A percentile compares a stretch with the other conserved stretches of the same genome.
These are phyloP conservation scores for Coenobita brevimanus DNA, from an alignment of 1,140 invertebrate species.

Conservation along the genomic window DNA sequence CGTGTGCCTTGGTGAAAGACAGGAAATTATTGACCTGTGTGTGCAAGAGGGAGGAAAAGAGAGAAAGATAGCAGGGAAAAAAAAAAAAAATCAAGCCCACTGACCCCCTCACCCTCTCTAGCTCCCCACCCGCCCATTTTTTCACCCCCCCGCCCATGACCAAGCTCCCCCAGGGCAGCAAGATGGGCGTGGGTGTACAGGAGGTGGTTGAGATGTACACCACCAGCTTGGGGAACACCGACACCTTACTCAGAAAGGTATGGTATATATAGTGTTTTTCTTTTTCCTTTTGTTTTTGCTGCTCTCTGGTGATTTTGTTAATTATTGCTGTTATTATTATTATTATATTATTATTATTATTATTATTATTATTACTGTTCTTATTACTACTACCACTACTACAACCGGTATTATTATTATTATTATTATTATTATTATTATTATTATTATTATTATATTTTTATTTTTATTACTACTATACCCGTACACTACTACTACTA, in stretches of 20 bases:
- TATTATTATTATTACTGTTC: neutral
- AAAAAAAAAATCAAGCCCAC: too few relatives aligned
- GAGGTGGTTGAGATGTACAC: slow-evolving; percentile 40
- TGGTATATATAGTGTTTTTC: neutral
- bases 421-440: neutral
- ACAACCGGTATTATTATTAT: neutral
- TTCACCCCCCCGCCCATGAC: slow-evolving; percentile 6
- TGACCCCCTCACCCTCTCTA: too few relatives aligned
- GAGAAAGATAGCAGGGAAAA: too few relatives aligned
- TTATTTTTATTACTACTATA: neutral
- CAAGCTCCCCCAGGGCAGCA: slow-evolving; percentile 34
- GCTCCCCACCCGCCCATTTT: too few relatives aligned
- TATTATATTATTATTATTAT: neutral
- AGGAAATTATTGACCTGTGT: too few relatives aligned
- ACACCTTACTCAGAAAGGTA: slow-evolving; percentile 29
- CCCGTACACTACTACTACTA: neutral
- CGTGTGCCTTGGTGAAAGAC: too few relatives aligned
- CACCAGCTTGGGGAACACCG: slow-evolving; percentile 29
- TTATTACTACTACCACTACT: neutral
- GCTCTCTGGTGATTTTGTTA: neutral
- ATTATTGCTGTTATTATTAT: neutral
- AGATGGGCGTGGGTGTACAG: slow-evolving; percentile 38
- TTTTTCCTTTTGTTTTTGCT: neutral
- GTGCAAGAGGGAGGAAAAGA: too few relatives aligned
- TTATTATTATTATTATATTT: neutral